phyloP scores from a whole-genome alignment of 2,888 invertebrate genomes.

The Balanococcus diminutus region DNA sequence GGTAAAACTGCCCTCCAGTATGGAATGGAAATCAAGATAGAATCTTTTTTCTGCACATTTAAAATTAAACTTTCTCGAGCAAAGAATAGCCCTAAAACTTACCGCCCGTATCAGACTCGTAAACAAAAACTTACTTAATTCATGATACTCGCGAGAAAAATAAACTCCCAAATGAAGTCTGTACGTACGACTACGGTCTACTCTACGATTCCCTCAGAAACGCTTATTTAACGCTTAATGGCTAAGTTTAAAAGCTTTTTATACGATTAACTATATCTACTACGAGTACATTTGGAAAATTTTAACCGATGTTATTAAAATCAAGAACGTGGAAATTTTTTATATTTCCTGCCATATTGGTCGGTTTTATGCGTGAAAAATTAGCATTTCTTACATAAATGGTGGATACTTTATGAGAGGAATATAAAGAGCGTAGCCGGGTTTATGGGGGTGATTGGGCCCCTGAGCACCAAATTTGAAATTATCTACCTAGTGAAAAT shows the following conservation, averaged over 20 bases:
- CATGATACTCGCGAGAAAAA: conserved; percentile 39
- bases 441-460: no score
- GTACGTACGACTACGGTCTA: not conserved
- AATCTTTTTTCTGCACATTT: conserved; percentile 29
- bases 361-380: no score
- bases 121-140: conserved; percentile 31
- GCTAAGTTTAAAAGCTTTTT: conserved; percentile 29
- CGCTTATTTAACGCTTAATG: conserved; percentile 10
- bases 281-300: not conserved
- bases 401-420: no score
- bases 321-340: not conserved
- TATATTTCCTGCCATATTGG: not conserved
- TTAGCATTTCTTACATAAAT: no score
- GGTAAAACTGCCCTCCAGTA: conserved; percentile 4
- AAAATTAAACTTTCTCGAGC: conserved; percentile 16
- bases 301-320: not conserved
- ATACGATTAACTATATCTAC: not conserved
- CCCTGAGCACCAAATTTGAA: no score
- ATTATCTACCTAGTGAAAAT: no score
- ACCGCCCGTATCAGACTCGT: not conserved
- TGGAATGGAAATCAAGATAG: conserved; percentile 20
- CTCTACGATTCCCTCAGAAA: not conserved
- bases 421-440: no score
- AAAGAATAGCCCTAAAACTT: conserved; percentile 37
- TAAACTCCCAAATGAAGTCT: conserved; percentile 38